A percentile compares a stretch with the other conserved stretches of the same genome.
Evolutionary conservation across 2,113 vertebrate genomes (phyloP).

Genomic region (Cairina moschata): DNA sequence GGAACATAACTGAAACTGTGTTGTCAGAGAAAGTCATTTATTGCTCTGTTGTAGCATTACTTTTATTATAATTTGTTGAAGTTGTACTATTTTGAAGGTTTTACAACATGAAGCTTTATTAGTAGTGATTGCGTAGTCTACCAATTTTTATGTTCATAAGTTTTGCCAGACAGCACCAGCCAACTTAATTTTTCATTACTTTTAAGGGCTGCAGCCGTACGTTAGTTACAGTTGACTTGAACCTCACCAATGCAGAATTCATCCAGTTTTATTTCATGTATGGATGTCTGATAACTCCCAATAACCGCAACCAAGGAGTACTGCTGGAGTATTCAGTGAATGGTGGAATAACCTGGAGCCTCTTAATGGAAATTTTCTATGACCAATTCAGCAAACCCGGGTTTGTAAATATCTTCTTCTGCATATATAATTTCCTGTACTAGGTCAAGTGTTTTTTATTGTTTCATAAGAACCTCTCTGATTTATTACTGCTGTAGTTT

Average conservation of each 20-base stretch:
- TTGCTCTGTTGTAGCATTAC: neutral
- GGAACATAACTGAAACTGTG: neutral
- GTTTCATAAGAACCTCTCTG: neutral
- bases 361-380: slow-evolving; percentile 96
- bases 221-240: slow-evolving; percentile 94
- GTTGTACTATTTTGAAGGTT: neutral
- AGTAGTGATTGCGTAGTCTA: neutral
- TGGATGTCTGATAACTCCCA: slow-evolving; percentile 93
- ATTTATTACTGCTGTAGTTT: neutral
- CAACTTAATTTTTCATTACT: neutral
- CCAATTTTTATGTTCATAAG: neutral
- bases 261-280: slow-evolving; percentile 99
- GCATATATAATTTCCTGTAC: neutral
- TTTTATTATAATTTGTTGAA: neutral
- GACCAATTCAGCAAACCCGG: slow-evolving; percentile 97
- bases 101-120: neutral
- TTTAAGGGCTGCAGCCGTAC: slow-evolving; percentile 92
- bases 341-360: slow-evolving; percentile 93
- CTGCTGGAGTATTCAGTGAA: slow-evolving; percentile 96
- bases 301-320: slow-evolving; percentile 94
- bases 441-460: neutral
- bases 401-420: slow-evolving; percentile 75
- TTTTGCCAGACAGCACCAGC: neutral
- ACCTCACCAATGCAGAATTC: slow-evolving; percentile 95
- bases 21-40: neutral